Percentiles rank a stretch among this genome's conserved stretches.
Conservation (phyloP, 2,797 vertebrate genomes). For the Tapirus indicus region DNA sequence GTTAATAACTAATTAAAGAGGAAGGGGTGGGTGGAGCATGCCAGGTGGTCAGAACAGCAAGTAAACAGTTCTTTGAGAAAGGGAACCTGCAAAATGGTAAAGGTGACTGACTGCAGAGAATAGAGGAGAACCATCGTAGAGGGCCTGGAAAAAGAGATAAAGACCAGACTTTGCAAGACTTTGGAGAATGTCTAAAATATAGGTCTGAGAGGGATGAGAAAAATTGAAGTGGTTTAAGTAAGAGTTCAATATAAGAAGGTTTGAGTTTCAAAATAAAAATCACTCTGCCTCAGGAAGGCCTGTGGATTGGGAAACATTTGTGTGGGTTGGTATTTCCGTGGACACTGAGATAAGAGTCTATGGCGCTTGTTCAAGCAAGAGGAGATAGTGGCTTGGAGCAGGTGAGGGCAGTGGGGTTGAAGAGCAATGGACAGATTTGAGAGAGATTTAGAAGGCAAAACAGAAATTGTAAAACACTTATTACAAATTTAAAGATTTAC, state of each 20-base stretch:
- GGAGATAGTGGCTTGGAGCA: fast-evolving
- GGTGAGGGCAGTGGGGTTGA: background rate
- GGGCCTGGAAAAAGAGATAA: background rate
- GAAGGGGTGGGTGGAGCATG: background rate
- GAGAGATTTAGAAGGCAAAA: background rate
- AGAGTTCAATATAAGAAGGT: background rate
- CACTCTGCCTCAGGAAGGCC: background rate
- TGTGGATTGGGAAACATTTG: background rate
- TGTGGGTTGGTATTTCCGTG: background rate
- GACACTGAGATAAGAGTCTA: fast-evolving
- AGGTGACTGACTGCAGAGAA: background rate
- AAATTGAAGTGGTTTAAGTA: background rate
- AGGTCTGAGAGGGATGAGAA: background rate
- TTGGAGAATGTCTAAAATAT: background rate
- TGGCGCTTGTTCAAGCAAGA: background rate
- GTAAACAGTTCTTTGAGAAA: background rate
- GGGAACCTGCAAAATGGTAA: background rate
- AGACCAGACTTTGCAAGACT: background rate
- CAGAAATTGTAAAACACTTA: background rate
- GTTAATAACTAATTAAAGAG: background rate
- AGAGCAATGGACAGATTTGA: background rate
- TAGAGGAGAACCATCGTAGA: too few species aligned
- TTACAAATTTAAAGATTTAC: background rate
- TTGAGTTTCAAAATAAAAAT: constrained; percentile 1
- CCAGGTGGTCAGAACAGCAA: background rate